Conservation (phyloP, 2,797 vertebrate genomes). For the Salmo trutta region DNA sequence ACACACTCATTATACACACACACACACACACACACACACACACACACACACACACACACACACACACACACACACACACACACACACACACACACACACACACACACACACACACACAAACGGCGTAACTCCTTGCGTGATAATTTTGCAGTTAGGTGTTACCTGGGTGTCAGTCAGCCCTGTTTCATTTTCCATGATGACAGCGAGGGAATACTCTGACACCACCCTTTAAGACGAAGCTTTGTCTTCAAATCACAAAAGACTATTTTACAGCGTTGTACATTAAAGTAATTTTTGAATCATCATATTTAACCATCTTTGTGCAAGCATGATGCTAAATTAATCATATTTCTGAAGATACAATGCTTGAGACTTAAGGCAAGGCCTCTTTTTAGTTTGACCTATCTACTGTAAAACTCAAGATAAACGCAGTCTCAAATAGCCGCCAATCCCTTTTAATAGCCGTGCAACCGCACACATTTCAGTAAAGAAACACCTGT, state of each 20-base stretch:
- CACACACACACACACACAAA: too few species aligned
- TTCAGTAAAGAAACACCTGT: too few species aligned
- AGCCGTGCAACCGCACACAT: too few species aligned
- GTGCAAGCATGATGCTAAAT: background rate
- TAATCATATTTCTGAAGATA: background rate
- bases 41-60: too few species aligned
- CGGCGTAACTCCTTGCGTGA: background rate
- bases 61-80: too few species aligned
- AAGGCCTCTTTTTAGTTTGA: background rate
- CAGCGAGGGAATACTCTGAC: constrained; percentile 42
- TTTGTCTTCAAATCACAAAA: background rate
- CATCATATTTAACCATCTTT: background rate
- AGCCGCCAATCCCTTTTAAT: too few species aligned
- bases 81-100: too few species aligned
- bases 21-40: background rate
- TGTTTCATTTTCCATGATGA: constrained; percentile 61
- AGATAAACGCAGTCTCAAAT: too few species aligned
- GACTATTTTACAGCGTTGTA: too few species aligned
- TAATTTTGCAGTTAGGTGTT: background rate
- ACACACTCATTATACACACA: constrained; percentile 3
- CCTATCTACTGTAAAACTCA: background rate
- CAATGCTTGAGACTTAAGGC: background rate
- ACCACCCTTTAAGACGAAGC: constrained; percentile 4
- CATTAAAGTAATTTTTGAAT: too few species aligned
- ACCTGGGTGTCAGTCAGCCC: background rate